Percentiles rank a stretch among this genome's conserved stretches.
Evolutionary conservation across 2,888 invertebrate genomes (phyloP).

Genomic region (Cantharis rustica): DNA sequence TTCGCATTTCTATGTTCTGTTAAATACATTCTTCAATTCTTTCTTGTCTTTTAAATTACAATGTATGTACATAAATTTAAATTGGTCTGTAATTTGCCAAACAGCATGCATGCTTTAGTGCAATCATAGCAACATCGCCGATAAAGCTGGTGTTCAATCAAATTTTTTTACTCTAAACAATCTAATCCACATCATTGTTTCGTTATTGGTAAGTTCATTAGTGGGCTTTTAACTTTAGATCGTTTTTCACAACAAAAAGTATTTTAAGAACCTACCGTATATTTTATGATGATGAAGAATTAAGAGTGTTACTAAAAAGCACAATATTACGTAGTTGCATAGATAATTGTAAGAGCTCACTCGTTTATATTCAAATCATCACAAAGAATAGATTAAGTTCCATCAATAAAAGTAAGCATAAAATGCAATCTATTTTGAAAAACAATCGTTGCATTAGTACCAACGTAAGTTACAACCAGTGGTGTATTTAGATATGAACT

Average conservation of each 20-base stretch:
- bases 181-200: constrained; percentile 26
- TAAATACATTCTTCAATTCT: constrained; percentile 11
- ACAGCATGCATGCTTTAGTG: constrained; percentile 34
- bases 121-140: constrained; percentile 38
- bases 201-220: constrained; percentile 39
- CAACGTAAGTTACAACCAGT: neutral
- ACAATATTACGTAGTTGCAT: neutral
- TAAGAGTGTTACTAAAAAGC: neutral
- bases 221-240: constrained; percentile 43
- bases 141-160: constrained; percentile 40
- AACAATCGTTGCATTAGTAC: neutral
- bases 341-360: neutral
- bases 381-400: neutral
- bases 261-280: neutral
- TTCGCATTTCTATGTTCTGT: neutral
- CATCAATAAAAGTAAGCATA: neutral
- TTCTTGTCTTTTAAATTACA: constrained; percentile 8
- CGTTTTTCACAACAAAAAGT: neutral
- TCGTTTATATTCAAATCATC: neutral
- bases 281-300: neutral
- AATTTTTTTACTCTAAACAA: constrained; percentile 34
- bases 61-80: constrained; percentile 29
- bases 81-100: constrained; percentile 38
- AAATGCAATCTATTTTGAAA: neutral
- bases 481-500: neutral